phyloP scores from a whole-genome alignment of 2,888 invertebrate species.

The Sabatieria punctata region DNA sequence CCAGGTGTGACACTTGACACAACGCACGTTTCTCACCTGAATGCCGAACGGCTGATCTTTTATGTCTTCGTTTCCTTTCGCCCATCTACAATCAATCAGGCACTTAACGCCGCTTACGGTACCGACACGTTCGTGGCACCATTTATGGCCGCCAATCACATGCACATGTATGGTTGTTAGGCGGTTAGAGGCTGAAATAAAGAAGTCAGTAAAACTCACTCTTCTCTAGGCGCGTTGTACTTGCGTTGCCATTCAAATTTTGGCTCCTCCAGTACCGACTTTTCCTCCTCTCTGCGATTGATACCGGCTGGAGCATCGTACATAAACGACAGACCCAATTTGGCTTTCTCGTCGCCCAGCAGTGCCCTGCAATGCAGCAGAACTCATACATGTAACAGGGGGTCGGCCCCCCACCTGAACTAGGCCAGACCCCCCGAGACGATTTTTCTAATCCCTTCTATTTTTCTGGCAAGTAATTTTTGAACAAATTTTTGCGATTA shows the following conservation, averaged over 20 bases:
- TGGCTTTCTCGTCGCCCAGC: slow-evolving; percentile 95
- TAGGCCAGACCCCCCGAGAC: no score
- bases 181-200: background rate
- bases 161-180: background rate
- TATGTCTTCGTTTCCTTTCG: slow-evolving; percentile 91
- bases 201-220: slow-evolving; percentile 32
- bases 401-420: no score
- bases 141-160: background rate
- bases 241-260: slow-evolving; percentile 99
- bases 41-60: slow-evolving; percentile 67
- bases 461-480: no score
- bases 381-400: slow-evolving; percentile 3
- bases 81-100: slow-evolving; percentile 50
- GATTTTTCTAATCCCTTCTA: no score
- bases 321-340: slow-evolving; percentile 93
- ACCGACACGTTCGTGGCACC: no score
- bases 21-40: slow-evolving; percentile 84
- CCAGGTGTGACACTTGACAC: slow-evolving; percentile 98
- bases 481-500: no score
- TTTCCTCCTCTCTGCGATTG: slow-evolving; percentile 24
- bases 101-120: background rate
- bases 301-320: slow-evolving; percentile 93
- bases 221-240: slow-evolving; percentile 94
- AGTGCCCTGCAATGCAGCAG: slow-evolving; percentile 51
- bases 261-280: slow-evolving; percentile 84